A percentile compares a stretch with the other conserved stretches of the same genome.
Evolutionary conservation across 2,113 vertebrate genomes (phyloP).

Genomic region (Capra hircus): DNA sequence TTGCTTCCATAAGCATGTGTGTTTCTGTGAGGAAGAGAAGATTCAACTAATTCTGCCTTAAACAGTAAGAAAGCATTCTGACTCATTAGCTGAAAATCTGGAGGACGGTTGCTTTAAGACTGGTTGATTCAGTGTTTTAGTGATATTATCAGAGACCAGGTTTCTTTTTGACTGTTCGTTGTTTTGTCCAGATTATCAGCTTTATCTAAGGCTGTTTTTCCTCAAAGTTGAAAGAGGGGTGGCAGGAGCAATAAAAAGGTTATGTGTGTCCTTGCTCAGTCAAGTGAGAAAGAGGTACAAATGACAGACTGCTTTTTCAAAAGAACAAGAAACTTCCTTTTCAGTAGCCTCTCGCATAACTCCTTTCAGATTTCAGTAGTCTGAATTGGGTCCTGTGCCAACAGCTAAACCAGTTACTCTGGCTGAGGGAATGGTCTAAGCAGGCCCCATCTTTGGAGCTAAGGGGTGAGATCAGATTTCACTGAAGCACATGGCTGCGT

Average conservation of each 20-base stretch:
- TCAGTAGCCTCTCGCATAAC: neutral
- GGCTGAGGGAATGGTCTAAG: neutral
- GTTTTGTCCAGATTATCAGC: neutral
- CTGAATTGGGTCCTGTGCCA: neutral
- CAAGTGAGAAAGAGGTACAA: neutral
- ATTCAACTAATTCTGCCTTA: neutral
- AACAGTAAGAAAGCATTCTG: neutral
- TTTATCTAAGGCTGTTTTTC: neutral
- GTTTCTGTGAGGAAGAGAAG: neutral
- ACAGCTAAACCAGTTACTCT: neutral
- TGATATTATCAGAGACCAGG: neutral
- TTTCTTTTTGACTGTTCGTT: neutral
- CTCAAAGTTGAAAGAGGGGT: neutral
- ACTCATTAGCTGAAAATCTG: neutral
- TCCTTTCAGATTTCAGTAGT: neutral
- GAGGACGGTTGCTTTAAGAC: neutral
- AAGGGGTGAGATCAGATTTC: neutral
- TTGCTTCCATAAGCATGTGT: neutral
- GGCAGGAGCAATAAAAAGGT: neutral
- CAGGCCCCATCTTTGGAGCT: neutral
- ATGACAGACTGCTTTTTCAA: neutral
- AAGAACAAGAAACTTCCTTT: neutral
- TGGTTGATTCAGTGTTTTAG: neutral
- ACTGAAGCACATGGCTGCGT: neutral
- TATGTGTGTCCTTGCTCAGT: neutral